Percentiles rank a stretch among this genome's conserved stretches.
phyloP scores from a whole-genome alignment of 2,797 vertebrate genomes.

The Liasis olivaceus region DNA sequence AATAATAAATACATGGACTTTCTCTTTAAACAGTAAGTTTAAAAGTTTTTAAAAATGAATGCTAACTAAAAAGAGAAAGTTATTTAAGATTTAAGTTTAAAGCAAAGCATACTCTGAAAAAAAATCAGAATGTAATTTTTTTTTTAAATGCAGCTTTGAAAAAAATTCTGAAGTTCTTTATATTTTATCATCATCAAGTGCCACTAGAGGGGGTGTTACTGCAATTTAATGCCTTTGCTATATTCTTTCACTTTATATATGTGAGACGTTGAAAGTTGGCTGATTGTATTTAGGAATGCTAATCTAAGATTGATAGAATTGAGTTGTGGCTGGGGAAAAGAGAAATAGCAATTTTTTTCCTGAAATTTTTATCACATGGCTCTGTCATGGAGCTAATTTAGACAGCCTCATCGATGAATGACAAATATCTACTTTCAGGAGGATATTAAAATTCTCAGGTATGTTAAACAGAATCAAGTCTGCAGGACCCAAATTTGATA shows the following conservation, averaged over 20 bases:
- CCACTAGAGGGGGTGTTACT: slow-evolving; percentile 73
- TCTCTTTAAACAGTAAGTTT: not conserved
- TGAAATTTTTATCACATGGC: fast-evolving
- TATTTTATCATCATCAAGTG: slow-evolving; percentile 19
- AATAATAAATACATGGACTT: not conserved
- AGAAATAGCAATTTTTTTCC: not conserved
- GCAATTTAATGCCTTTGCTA: slow-evolving; percentile 41
- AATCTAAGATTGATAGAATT: not conserved
- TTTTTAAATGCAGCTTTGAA: not conserved
- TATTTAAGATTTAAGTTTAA: not conserved
- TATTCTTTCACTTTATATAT: not conserved
- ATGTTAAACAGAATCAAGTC: slow-evolving; percentile 4
- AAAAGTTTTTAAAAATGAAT: not conserved
- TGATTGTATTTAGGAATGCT: not conserved
- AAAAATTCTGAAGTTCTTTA: not conserved
- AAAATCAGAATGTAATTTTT: not conserved
- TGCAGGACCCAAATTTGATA: not conserved
- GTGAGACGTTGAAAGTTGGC: not conserved
- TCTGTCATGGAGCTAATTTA: not conserved
- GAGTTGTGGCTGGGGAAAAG: not conserved
- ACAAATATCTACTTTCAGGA: not conserved
- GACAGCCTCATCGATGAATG: not conserved
- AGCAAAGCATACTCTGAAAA: not conserved
- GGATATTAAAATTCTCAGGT: not conserved
- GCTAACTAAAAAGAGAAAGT: not conserved